Evolutionary conservation across 2,113 vertebrate genomes (phyloP), one percentile per base, ranked within the genome.

Genomic region (Piaya cayana): DNA sequence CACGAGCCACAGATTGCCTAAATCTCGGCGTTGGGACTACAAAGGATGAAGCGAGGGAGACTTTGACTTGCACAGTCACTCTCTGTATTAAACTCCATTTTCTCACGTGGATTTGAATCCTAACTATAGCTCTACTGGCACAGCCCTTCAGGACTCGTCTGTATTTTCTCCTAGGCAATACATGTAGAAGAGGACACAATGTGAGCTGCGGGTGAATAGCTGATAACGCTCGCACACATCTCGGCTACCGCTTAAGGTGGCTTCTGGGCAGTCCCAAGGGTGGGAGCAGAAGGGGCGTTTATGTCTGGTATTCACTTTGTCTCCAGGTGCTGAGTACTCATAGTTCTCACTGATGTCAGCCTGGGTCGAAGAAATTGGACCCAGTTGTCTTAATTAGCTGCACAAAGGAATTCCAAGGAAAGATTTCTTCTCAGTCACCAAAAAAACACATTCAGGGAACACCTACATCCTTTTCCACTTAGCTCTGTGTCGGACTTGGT

Each of bases 391-490:
- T 97, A 96, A 96, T 70, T 86, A 94, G 95, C 95, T 97, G 85
- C 93, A 95, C 11, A 15, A 96, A 96, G 92, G 95, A 90, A 95
- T 96, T 96, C 69, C 92, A 88, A 95, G 93, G 95, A 86, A 96
- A 95, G 93, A 94, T 95, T 97, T 97, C 88, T 96, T 96, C 93
- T 95, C 88, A 83, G 92, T 96, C 96, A 97, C 90, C 95, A 96
- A 95, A 96, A 97, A 93, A 95, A 96, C 83, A 94, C 92, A 96
- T 96, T 97, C 95, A 96, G 96, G 94, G 95, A 96, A 94, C 82
- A 95, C 96, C 92, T 64, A 81, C 0, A 43, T 86, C 94, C 83
- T 96, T 92, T 76, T 62, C 82, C 94, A 95, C 86, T 92, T 92
- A 37, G 69, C 72, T 92, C 81, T 75, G 90, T 92, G 86, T 93